Evolutionary conservation across 2,797 vertebrate species (phyloP), one percentile per base, ranked within the genome.

Genomic region (Rhinichthys osculus): DNA sequence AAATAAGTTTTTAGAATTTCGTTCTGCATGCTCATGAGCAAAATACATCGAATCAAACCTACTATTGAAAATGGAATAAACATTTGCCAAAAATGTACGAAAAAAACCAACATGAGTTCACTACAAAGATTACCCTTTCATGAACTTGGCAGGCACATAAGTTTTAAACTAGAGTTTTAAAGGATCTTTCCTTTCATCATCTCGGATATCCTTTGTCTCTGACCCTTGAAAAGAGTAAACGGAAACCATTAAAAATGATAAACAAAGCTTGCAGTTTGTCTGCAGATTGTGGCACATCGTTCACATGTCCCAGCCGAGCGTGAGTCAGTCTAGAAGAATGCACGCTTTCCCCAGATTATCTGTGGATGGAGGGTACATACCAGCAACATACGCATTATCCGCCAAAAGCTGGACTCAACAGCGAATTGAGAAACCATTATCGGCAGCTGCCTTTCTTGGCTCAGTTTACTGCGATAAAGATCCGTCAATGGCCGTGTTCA

Each of bases 381-480:
- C 83, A 82, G 64, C 42, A 71, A 66, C 83, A 72, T 87, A 78
- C 67, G 42, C 80, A 78, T 52, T 30, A 57, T 81, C 38, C 35
- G 57, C 78, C 35, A 73, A 76, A 85, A 66, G 13, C 40, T 89
- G 62, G 52, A 85, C 78, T 70, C 8, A 38, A 52, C 23, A 38
- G 82, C 64, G 42, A 72, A 67, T 88, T 88, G 87, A 83, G 84
- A 84, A 88, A 88, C 72, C 67, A 59, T 85, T 82, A 88, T 88
- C 86, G 38, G 74, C 89, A 90, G 84, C 84, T 88, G 87, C 50
- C 80, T 88, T 87, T 85, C 78, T 82, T 87, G 89, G 87, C 85
- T 40, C 66, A 17, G 47, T 42, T 80, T 70, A 44, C 57, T 64
- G 85, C 78, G 83, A 88, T 84, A 70, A 77, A 21, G 35, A 79